These are phyloP conservation scores for Melitaea cinxia DNA, from an alignment of 1,140 invertebrate genomes.

Conservation along the genomic window DNA sequence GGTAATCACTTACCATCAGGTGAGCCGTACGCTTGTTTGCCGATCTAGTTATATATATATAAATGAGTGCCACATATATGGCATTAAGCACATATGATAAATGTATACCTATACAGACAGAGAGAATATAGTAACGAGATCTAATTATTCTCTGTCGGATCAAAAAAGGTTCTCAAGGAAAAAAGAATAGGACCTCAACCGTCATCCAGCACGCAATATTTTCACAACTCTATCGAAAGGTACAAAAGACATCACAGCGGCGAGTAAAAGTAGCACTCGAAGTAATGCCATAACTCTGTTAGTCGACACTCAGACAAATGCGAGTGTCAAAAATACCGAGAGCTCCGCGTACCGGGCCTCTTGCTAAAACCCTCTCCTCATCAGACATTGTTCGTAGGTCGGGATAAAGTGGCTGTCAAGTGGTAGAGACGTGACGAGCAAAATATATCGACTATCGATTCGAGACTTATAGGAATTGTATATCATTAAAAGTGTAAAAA, in stretches of 20 bases:
- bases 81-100: no score
- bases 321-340: slow-evolving; percentile 45
- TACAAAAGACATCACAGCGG: slow-evolving; percentile 8
- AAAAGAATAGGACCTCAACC: no score
- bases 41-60: no score
- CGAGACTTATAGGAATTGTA: no score
- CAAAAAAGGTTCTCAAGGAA: no score
- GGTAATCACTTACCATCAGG: no score
- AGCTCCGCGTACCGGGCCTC: slow-evolving; percentile 27
- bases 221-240: not conserved
- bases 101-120: no score
- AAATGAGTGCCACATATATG: no score
- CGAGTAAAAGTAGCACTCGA: slow-evolving; percentile 10
- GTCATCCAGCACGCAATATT: not conserved
- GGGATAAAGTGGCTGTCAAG: slow-evolving; percentile 16
- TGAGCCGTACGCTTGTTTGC: no score
- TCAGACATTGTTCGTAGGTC: slow-evolving; percentile 49
- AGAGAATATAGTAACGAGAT: no score
- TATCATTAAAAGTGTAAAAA: no score
- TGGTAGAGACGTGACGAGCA: slow-evolving; percentile 7
- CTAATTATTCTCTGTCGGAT: no score
- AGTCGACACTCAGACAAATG: slow-evolving; percentile 32
- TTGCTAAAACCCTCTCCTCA: slow-evolving; percentile 46
- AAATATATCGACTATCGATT: slow-evolving; percentile 13
- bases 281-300: slow-evolving; percentile 32